These are phyloP conservation scores for Caranx ignobilis DNA, from an alignment of 2,113 vertebrate species.

Conservation along the genomic window DNA sequence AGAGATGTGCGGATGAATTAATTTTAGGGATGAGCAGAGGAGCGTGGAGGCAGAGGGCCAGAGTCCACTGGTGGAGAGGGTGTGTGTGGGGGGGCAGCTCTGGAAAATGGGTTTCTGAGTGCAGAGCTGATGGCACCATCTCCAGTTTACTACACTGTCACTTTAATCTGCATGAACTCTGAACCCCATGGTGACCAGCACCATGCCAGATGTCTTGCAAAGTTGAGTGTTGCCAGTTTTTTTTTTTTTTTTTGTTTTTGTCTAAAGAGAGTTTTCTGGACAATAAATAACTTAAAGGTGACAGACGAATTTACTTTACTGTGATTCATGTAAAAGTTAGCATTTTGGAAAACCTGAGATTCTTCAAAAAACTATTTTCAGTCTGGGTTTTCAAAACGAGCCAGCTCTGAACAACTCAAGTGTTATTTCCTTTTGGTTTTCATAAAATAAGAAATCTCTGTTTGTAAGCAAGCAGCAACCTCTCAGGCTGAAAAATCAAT, in stretches of 20 bases:
- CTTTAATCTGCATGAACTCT: slow-evolving; percentile 31
- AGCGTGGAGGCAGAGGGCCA: slow-evolving; percentile 82
- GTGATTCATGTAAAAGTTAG: neutral
- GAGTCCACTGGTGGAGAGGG: slow-evolving; percentile 70
- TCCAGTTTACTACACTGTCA: slow-evolving; percentile 39
- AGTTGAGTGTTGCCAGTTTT: neutral
- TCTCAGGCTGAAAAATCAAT: too few relatives aligned
- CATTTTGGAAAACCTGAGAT: neutral
- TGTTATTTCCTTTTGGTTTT: neutral
- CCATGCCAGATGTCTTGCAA: slow-evolving; percentile 10
- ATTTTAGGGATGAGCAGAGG: slow-evolving; percentile 86
- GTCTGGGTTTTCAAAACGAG: neutral
- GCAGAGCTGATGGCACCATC: slow-evolving; percentile 60
- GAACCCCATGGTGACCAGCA: slow-evolving; percentile 18
- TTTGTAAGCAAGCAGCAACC: neutral
- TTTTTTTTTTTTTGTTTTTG: too few relatives aligned
- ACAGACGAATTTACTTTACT: neutral
- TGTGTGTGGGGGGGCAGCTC: slow-evolving; percentile 55
- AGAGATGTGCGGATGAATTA: slow-evolving; percentile 88
- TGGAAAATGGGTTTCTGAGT: slow-evolving; percentile 50
- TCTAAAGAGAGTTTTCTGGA: neutral
- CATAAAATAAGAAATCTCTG: neutral
- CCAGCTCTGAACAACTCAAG: too few relatives aligned
- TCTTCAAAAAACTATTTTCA: neutral
- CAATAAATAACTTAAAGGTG: slow-evolving; percentile 29